Evolutionary conservation across 2,113 vertebrate species (phyloP).

Genomic region (Hypanus sabinus): DNA sequence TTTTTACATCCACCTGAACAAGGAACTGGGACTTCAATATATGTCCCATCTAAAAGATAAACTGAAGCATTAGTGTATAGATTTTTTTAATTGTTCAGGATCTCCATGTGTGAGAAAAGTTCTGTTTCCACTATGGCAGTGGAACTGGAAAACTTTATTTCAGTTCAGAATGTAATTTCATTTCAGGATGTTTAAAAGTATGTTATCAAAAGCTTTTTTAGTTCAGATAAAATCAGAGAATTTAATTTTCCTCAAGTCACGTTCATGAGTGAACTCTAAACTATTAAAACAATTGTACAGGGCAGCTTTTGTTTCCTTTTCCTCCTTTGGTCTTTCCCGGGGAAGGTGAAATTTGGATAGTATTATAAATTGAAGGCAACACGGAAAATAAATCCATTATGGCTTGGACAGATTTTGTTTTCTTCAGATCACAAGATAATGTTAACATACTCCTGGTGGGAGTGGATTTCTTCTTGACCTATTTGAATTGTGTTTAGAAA

Average conservation of each 20-base stretch:
- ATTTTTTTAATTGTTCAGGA: background rate
- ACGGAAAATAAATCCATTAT: background rate
- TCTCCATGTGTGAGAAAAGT: background rate
- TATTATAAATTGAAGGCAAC: background rate
- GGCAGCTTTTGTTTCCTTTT: background rate
- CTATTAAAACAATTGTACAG: background rate
- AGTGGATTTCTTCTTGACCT: background rate
- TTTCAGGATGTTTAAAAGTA: constrained; percentile 7
- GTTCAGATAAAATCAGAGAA: background rate
- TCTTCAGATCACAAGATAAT: background rate
- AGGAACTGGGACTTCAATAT: background rate
- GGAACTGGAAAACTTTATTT: background rate
- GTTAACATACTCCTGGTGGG: background rate
- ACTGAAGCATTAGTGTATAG: no score
- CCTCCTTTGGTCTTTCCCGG: background rate
- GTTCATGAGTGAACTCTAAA: background rate
- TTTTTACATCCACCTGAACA: background rate
- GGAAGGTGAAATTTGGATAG: background rate
- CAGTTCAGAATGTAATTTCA: background rate
- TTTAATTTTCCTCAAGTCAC: background rate
- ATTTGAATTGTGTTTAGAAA: background rate
- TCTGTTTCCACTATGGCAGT: background rate
- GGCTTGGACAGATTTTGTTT: background rate
- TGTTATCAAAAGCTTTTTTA: background rate
- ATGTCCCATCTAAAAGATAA: background rate